phyloP scores from a whole-genome alignment of 2,113 vertebrate species.

The Notiomystis cincta region DNA sequence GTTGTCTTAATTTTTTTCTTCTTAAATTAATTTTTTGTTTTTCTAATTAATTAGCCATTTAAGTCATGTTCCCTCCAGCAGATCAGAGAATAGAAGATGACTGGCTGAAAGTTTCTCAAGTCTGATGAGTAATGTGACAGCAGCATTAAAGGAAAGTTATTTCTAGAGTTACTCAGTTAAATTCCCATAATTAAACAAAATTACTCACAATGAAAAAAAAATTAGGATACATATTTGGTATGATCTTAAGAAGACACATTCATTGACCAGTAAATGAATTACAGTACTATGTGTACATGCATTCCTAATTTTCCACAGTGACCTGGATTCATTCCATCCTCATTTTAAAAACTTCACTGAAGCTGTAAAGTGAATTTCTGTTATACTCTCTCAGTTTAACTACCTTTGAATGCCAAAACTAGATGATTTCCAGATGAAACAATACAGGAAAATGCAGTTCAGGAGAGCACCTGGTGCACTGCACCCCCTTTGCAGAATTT shows the following conservation, averaged over 20 bases:
- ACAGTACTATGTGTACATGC: fast-evolving
- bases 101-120: neutral
- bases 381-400: neutral
- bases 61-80: neutral
- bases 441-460: neutral
- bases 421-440: neutral
- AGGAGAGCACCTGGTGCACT: neutral
- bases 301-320: neutral
- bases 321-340: neutral
- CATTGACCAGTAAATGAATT: neutral
- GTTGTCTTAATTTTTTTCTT: neutral
- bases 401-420: neutral
- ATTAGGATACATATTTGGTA: neutral
- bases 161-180: neutral
- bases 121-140: neutral
- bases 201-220: neutral
- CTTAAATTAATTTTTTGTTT: no score
- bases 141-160: neutral
- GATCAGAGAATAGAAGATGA: neutral
- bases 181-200: neutral
- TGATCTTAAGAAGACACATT: neutral
- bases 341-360: neutral
- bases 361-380: neutral
- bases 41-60: neutral
- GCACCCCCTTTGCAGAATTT: neutral